Base-by-base conservation (phyloP, 2,888 invertebrate genomes). In the Cephus sareptanus region DNA sequence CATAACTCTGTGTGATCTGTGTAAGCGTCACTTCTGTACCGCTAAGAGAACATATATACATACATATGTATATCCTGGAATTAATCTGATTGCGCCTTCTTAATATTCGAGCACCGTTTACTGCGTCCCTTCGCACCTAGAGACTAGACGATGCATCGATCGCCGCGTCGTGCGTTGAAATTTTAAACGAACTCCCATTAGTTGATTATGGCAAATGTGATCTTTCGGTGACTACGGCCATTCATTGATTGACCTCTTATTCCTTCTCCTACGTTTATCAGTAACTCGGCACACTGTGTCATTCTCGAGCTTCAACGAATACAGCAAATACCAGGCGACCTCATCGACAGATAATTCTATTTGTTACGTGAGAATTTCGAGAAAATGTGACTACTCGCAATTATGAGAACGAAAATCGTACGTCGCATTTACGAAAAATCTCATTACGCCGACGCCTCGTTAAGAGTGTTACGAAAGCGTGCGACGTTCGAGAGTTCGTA, bases 151-250 rank as follows among this genome's bases (percentile, higher is more conserved):
- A 15, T 15, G 4, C 15, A 15, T 15, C 11, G 30, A 30, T 30
- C 31, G 71, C 31, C 30, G 70, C 70, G 82, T 83, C 82, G 78
- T 75, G 80, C 86, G 85, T 85, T 80, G 85, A 83, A 86, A 85
- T 78, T 77, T 79, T 78, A 80, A 85, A 86, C 81, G 71, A 75
- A 80, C 84, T 83, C 80, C 83, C 86, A 86, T 86, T 85, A 84
- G 83, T 85, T 84, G 85, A 86, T 85, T 85, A 85, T 85, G 85
- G 85, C 85, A 84, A 81, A 69, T 81, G 81, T 79, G 81, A 86
- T 83, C 79, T 83, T 86, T 84, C 81, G 84, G 86, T 85, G 85
- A 23, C 56, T 23, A 56, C 9, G 9, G 9, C 23, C 23, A 9
- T 15, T 56, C 23, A 56, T 56, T 1, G 23, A 23, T 56, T 56